Evolutionary conservation across 2,797 vertebrate genomes (phyloP).

Genomic region (Perodicticus potto): DNA sequence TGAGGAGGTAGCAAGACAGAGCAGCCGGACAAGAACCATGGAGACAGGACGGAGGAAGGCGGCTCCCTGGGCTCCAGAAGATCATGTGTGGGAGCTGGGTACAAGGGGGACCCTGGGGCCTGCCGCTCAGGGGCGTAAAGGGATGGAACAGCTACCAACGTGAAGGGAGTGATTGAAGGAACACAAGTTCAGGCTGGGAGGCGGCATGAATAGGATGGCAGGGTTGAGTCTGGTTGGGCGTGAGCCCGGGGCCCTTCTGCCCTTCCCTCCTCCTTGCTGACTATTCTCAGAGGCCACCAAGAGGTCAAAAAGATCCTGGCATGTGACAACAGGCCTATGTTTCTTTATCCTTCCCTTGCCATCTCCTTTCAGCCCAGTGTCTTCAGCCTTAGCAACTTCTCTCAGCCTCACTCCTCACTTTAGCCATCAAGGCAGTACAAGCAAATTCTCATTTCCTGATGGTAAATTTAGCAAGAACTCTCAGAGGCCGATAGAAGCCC

Average conservation of each 20-base stretch:
- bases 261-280: neutral
- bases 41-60: neutral
- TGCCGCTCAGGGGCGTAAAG: neutral
- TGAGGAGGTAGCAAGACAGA: neutral
- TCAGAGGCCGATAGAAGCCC: neutral
- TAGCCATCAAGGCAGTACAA: neutral
- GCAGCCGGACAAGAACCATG: neutral
- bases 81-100: neutral
- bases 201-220: neutral
- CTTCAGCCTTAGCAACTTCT: neutral
- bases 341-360: neutral
- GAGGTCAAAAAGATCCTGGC: conserved; percentile 25
- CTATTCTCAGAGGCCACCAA: neutral
- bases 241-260: neutral
- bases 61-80: neutral
- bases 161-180: conserved; percentile 3
- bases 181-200: neutral
- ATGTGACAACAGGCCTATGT: neutral
- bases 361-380: neutral
- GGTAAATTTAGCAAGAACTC: neutral
- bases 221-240: neutral
- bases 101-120: neutral
- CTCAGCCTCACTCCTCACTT: neutral
- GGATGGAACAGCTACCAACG: neutral
- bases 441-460: neutral